Evolutionary conservation across 2,888 invertebrate genomes (phyloP).

Genomic region (Pelosia muscerda): DNA sequence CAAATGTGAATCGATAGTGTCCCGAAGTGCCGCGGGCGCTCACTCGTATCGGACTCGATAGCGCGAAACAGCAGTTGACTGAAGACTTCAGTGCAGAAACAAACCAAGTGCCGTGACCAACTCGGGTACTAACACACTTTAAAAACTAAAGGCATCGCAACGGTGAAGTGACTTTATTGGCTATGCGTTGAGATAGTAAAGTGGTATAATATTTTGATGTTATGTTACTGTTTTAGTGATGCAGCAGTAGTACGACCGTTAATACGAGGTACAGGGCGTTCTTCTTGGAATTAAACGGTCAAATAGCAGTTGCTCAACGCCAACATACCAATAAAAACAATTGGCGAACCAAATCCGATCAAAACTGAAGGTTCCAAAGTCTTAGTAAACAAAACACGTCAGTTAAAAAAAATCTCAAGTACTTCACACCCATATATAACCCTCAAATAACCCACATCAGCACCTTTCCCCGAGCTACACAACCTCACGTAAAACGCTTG

Average conservation of each 20-base stretch:
- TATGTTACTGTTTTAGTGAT: no score
- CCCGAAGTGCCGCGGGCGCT: neutral
- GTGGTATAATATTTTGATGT: neutral
- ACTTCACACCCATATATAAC: neutral
- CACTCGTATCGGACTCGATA: neutral
- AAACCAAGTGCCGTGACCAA: constrained; percentile 4
- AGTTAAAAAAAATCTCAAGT: neutral
- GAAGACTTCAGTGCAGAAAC: neutral
- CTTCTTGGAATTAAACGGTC: neutral
- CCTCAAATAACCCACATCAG: constrained; percentile 1
- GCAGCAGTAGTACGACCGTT: no score
- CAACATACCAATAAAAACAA: no score
- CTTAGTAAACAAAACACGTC: neutral
- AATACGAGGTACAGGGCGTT: neutral
- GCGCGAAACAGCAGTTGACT: neutral
- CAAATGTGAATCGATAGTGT: constrained; percentile 2
- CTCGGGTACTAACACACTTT: neutral
- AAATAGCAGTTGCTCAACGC: neutral
- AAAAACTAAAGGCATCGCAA: neutral
- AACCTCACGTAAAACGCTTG: constrained; percentile 18
- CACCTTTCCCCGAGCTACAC: neutral
- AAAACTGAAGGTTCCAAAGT: no score
- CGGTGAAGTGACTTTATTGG: neutral
- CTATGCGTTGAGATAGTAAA: neutral
- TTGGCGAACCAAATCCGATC: no score